A percentile compares a stretch with the other conserved stretches of the same genome.
These are phyloP conservation scores for Plusia festucae DNA, from an alignment of 2,888 invertebrate species.

Conservation along the genomic window DNA sequence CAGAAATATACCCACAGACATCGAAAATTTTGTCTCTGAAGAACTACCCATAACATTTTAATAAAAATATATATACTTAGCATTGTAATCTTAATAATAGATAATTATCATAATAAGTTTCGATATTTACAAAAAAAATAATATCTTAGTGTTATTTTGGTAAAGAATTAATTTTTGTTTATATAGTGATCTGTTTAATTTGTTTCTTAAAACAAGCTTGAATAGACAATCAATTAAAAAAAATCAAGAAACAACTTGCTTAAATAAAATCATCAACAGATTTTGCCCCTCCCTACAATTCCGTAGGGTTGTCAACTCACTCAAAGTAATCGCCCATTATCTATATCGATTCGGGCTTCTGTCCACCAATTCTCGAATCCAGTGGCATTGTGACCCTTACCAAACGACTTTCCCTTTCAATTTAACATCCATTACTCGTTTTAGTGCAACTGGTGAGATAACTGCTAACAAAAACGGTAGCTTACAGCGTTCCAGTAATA, in stretches of 20 bases:
- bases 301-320: slow-evolving; percentile 77
- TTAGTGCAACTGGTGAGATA: not conserved
- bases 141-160: no score
- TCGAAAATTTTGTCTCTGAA: no score
- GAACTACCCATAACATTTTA: no score
- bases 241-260: not conserved
- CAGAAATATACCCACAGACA: no score
- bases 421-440: slow-evolving; percentile 40
- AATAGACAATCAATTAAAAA: no score
- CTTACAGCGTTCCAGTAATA: slow-evolving; percentile 18
- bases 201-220: no score
- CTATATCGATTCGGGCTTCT: slow-evolving; percentile 75
- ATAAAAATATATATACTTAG: no score
- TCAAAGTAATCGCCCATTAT: slow-evolving; percentile 82
- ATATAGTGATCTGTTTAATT: no score
- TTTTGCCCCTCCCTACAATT: slow-evolving; percentile 61
- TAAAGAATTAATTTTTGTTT: no score
- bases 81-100: no score
- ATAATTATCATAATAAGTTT: no score
- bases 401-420: not conserved
- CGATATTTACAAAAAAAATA: no score
- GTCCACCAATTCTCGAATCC: slow-evolving; percentile 66
- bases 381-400: slow-evolving; percentile 21
- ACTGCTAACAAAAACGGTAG: slow-evolving; percentile 12
- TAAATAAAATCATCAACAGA: slow-evolving; percentile 6